Conservation (phyloP, 2,113 vertebrate genomes). For the Actinemys pallida region DNA sequence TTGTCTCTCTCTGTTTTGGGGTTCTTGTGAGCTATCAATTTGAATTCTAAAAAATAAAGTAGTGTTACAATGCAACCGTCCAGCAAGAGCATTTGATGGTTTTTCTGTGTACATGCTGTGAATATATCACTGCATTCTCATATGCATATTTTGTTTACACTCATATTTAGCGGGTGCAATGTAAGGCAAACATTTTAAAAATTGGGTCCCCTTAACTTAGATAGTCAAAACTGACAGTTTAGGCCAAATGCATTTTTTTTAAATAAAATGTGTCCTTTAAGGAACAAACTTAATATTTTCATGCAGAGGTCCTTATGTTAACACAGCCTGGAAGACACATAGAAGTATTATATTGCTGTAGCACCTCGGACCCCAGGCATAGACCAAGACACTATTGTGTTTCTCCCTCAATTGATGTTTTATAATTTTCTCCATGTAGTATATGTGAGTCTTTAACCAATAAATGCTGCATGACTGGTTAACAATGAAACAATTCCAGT, state of each 20-base stretch:
- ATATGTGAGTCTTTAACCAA: neutral
- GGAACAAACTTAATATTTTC: neutral
- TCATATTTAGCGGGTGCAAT: neutral
- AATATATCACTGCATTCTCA: neutral
- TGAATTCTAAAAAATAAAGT: neutral
- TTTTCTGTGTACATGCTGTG: neutral
- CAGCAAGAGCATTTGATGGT: neutral
- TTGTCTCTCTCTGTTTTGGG: neutral
- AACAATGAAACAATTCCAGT: neutral
- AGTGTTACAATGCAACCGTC: neutral
- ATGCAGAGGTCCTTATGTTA: neutral
- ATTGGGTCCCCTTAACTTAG: neutral
- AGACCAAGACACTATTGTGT: neutral
- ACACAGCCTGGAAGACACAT: neutral
- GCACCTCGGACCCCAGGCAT: neutral
- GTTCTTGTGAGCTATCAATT: neutral
- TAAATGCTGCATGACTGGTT: neutral
- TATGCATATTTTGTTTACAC: neutral
- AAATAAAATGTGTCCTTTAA: neutral
- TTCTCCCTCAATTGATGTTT: neutral
- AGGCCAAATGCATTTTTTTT: neutral
- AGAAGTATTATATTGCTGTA: neutral
- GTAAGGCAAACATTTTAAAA: neutral
- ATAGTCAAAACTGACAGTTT: neutral
- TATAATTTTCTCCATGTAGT: neutral